Base-by-base conservation (phyloP, 2,888 invertebrate species). In the Scaptomyza polygonia region DNA sequence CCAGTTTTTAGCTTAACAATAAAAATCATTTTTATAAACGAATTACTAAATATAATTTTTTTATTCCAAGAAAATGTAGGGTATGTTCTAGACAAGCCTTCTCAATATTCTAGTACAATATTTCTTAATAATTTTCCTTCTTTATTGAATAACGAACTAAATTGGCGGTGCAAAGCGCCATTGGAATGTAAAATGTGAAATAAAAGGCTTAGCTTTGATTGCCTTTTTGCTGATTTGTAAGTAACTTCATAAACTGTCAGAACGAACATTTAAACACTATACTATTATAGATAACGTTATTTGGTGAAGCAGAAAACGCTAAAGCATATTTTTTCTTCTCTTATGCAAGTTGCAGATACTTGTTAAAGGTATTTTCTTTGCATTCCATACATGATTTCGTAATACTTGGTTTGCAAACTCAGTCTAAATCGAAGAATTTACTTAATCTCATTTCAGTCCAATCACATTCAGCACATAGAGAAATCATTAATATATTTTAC, bases 401-500 rank as follows among this genome's bases (percentile, higher is more conserved):
- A n/a, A 5, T 34, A n/a, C 34, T 14, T 36, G 14, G n/a, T 34
- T 34, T 6, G 5, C 0, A 14, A 34, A n/a, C 36, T 8, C 14
- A 14, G 8, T 16, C 16, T 39, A 11, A 32, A 53, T 44, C 21
- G 21, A 36, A 40, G 18, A 25, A 58, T 42, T 14, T 42, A 51
- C 56, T 45, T 59, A 44, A 61, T 51, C 42, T 40, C 16, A 61
- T 57, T 65, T 52, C n/a, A 64, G 25, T 62, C 14, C 8, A 36
- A 29, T 32, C 49, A 51, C 42, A 54, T 66, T 43, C 53, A 44
- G 36, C 52, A 34, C 44, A 40, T 16, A 18, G 40, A n/a, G 34
- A 70, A 54, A 67, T 81, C 65, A 83, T 82, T 81, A 81, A 81
- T 83, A 79, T 76, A 54, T 59, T 49, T 32, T 44, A 12, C 21